phyloP scores from a whole-genome alignment of 1,140 invertebrate genomes.

The Leptopilina boulardi region DNA sequence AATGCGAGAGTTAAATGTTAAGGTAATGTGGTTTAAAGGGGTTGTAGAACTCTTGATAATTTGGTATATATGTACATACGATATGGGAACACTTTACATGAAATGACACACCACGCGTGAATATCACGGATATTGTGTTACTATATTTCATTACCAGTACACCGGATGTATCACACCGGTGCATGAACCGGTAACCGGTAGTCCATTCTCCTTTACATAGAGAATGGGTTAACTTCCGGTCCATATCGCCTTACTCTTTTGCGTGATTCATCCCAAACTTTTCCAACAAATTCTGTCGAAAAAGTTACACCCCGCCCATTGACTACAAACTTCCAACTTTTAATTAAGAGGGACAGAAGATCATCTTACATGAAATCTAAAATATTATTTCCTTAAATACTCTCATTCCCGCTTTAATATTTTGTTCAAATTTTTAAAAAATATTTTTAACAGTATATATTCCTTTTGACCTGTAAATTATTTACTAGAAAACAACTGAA shows the following conservation, averaged over 20 bases:
- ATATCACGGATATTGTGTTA: slow-evolving; percentile 56
- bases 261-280: slow-evolving; percentile 39
- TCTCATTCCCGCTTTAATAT: too few relatives aligned
- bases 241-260: slow-evolving; percentile 55
- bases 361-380: neutral
- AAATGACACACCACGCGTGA: slow-evolving; percentile 55
- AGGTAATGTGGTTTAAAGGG: neutral
- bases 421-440: too few relatives aligned
- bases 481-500: too few relatives aligned
- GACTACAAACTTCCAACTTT: neutral
- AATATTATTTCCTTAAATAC: too few relatives aligned
- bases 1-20: neutral
- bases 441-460: too few relatives aligned
- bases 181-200: slow-evolving; percentile 50
- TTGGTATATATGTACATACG: slow-evolving; percentile 47
- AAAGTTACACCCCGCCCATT: neutral
- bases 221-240: slow-evolving; percentile 55
- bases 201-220: slow-evolving; percentile 53
- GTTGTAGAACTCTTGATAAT: slow-evolving; percentile 29
- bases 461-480: too few relatives aligned
- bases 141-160: slow-evolving; percentile 55
- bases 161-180: slow-evolving; percentile 50
- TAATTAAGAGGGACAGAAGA: neutral
- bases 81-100: slow-evolving; percentile 51
- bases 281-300: neutral